Percentiles rank a stretch among this genome's conserved stretches.
phyloP scores from a whole-genome alignment of 2,888 invertebrate species.

The Melinopterus prodromus region DNA sequence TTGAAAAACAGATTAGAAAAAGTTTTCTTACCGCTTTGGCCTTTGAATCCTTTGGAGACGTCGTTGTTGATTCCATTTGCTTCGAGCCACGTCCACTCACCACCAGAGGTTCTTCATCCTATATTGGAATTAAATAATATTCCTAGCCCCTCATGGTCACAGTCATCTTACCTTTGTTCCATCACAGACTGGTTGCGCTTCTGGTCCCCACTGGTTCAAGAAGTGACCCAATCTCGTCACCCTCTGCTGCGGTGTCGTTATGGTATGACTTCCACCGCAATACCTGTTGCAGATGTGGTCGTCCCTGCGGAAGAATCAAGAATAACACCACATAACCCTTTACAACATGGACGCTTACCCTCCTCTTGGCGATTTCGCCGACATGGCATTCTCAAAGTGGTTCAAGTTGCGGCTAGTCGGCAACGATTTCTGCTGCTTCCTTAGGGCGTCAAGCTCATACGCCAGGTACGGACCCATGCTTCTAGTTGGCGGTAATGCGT shows the following conservation, averaged over 20 bases:
- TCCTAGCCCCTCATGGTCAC: too few relatives aligned
- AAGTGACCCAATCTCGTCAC: constrained; percentile 73
- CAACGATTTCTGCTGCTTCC: constrained; percentile 63
- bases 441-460: constrained; percentile 71
- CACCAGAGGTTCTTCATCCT: background rate
- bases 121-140: too few relatives aligned
- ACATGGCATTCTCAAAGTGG: constrained; percentile 51
- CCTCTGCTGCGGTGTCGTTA: constrained; percentile 75
- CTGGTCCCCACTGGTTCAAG: constrained; percentile 72
- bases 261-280: constrained; percentile 81
- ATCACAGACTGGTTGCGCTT: constrained; percentile 48
- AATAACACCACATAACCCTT: background rate
- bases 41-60: background rate
- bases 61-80: background rate
- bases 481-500: constrained; percentile 65
- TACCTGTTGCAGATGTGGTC: constrained; percentile 74
- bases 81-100: background rate
- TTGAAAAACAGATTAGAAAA: background rate
- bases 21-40: background rate
- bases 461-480: constrained; percentile 76
- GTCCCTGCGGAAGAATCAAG: constrained; percentile 43
- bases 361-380: constrained; percentile 35
- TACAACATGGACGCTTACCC: constrained; percentile 23
- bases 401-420: constrained; percentile 57
- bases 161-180: background rate